Conservation (phyloP, 35 echinoderm and acorn worm genomes). For the Anneissia japonica region DNA sequence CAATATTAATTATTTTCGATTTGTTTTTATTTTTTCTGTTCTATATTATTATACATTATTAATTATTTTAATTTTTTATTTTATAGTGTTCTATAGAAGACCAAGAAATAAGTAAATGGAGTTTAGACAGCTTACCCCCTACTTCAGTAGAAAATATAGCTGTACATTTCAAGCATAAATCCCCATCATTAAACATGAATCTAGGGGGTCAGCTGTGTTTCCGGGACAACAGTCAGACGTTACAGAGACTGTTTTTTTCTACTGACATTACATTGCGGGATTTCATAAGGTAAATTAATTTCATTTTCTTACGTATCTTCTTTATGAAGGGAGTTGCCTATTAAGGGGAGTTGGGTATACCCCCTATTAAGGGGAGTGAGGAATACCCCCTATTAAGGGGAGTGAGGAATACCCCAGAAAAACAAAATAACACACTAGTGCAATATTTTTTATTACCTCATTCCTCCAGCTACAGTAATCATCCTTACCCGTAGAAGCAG, state of each 20-base stretch:
- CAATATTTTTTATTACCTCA: too few species aligned
- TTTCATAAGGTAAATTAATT: slow-evolving; percentile 60
- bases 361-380: background rate
- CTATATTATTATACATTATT: too few species aligned
- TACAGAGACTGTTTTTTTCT: slow-evolving; percentile 68
- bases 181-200: slow-evolving; percentile 65
- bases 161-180: slow-evolving; percentile 29
- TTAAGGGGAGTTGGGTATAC: background rate
- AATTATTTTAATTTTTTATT: background rate
- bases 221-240: slow-evolving; percentile 54
- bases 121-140: slow-evolving; percentile 13
- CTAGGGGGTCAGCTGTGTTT: slow-evolving; percentile 75
- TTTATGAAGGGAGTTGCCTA: too few species aligned
- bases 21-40: too few species aligned
- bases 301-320: too few species aligned
- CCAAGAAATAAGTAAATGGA: slow-evolving; percentile 1
- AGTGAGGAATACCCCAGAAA: too few species aligned
- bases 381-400: background rate
- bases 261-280: slow-evolving; percentile 47
- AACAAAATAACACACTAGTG: too few species aligned
- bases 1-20: too few species aligned
- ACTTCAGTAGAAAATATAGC: slow-evolving; percentile 5
- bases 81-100: slow-evolving; percentile 24
- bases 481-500: too few species aligned
- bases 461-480: too few species aligned